Base-by-base conservation (phyloP, 92 coral and sea anemone species). In the Epizoanthus ramosus region DNA sequence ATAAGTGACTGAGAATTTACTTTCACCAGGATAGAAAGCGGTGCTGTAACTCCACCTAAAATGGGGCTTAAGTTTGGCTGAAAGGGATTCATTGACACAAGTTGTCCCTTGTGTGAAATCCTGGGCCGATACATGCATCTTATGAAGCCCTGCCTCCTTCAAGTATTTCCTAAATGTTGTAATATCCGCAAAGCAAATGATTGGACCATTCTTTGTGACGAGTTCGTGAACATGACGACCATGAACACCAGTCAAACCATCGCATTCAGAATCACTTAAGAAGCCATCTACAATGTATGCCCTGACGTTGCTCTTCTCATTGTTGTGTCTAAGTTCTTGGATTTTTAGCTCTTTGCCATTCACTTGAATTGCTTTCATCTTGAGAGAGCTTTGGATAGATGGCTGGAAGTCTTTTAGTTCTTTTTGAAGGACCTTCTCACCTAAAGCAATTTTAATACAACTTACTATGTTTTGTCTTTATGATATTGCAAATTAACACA, bases 11-110 rank as follows among this genome's bases (percentile, higher is more conserved):
- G 98, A 95, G 72, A 95, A 95, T 79, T 88, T 92, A 74, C 92
- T 95, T 75, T 95, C 98, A 58, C 98, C 98, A 2, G 98, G 95
- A 80, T 95, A 95, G 82, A 95, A 95, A 24, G 98, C 97, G 31
- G 97, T 95, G 70, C 98, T 95, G 50, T 74, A 90, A 86, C 98
- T 95, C 98, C 98, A 95, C 50, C 66, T 93, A 72, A 95, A 94
- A 50, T 87, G 88, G 0, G 73, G 71, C 71, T 87, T 92, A 7
- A 95, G 76, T 53, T 81, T 71, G 57, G 71, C 79, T 33, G 98
- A 95, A 74, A 95, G 87, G 75, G 98, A 87, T 77, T 94, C 98
- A 83, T 94, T 95, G 67, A 95, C 79, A 73, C 98, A 95, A 15
- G 98, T 95, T 41, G 98, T 95, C 24, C 96, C 96, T 68, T 73